A percentile compares a stretch with the other conserved stretches of the same genome.
phyloP scores from a whole-genome alignment of 2,888 invertebrate genomes.

The Ptychoptera contaminata region DNA sequence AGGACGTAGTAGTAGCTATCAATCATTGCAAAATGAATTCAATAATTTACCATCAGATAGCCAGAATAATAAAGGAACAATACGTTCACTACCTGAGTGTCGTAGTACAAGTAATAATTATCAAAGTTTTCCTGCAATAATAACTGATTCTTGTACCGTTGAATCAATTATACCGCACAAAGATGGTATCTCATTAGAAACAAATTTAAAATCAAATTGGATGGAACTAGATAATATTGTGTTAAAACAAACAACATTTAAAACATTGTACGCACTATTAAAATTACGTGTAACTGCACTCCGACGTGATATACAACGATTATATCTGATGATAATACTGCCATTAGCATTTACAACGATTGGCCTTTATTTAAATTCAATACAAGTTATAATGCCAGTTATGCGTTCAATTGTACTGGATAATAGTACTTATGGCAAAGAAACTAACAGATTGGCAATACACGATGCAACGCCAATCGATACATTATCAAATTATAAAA shows the following conservation, averaged over 20 bases:
- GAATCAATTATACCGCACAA: slow-evolving; percentile 6
- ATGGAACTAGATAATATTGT: slow-evolving; percentile 40
- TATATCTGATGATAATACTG: slow-evolving; percentile 58
- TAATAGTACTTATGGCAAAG: slow-evolving; percentile 39
- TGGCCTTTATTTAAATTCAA: slow-evolving; percentile 46
- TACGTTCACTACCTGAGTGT: slow-evolving; percentile 9
- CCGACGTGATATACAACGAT: slow-evolving; percentile 51
- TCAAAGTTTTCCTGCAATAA: slow-evolving; percentile 3
- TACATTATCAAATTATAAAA: slow-evolving; percentile 15
- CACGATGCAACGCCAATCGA: slow-evolving; percentile 17
- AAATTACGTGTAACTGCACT: slow-evolving; percentile 48
- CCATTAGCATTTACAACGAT: slow-evolving; percentile 52
- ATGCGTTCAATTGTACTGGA: slow-evolving; percentile 46
- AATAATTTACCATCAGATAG: slow-evolving; percentile 15
- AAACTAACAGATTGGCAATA: slow-evolving; percentile 42
- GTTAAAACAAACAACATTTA: slow-evolving; percentile 42
- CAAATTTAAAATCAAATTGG: slow-evolving; percentile 7
- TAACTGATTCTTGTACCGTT: not conserved
- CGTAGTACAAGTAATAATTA: slow-evolving; percentile 4
- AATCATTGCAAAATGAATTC: slow-evolving; percentile 45
- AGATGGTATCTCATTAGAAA: slow-evolving; percentile 3
- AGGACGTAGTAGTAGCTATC: slow-evolving; percentile 59
- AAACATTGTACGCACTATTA: slow-evolving; percentile 50
- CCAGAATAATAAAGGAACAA: slow-evolving; percentile 8
- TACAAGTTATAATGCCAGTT: slow-evolving; percentile 44